phyloP scores from a whole-genome alignment of 2,113 vertebrate species.

The Dascyllus trimaculatus region DNA sequence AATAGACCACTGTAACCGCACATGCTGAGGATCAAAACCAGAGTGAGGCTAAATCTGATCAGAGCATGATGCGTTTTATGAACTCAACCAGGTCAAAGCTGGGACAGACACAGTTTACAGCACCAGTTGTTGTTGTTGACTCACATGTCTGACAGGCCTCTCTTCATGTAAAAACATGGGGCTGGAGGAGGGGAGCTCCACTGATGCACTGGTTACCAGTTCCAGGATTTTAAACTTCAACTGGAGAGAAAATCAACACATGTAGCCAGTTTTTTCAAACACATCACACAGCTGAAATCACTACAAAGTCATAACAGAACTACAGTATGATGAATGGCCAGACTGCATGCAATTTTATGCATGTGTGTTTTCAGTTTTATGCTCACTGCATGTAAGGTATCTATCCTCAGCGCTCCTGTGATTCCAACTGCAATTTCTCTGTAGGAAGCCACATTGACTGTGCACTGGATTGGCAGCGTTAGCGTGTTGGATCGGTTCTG shows the following conservation, averaged over 20 bases:
- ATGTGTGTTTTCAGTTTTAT: background rate
- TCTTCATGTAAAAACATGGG: constrained; percentile 84
- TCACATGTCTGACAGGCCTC: constrained; percentile 83
- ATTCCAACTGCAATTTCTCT: constrained; percentile 84
- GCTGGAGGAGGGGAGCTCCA: constrained; percentile 81
- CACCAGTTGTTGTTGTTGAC: constrained; percentile 47
- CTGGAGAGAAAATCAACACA: constrained; percentile 68
- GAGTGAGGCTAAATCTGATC: constrained; percentile 2
- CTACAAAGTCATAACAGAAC: background rate
- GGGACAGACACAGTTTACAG: constrained; percentile 28
- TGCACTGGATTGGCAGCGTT: constrained; percentile 87
- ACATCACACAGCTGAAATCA: constrained; percentile 19
- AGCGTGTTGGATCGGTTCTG: constrained; percentile 92
- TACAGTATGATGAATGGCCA: background rate
- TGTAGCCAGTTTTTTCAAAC: constrained; percentile 34
- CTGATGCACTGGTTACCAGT: constrained; percentile 79
- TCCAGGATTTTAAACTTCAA: constrained; percentile 86
- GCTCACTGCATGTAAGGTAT: constrained; percentile 90
- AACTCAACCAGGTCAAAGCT: constrained; percentile 13
- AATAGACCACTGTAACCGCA: background rate
- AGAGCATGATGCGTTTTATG: background rate
- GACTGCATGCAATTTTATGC: background rate
- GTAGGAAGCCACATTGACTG: constrained; percentile 83
- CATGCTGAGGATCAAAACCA: background rate
- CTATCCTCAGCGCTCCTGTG: constrained; percentile 87